Percentiles rank a stretch among this genome's conserved stretches.
Conservation (phyloP, 2,113 vertebrate species). For the Microcebus griseorufus region DNA sequence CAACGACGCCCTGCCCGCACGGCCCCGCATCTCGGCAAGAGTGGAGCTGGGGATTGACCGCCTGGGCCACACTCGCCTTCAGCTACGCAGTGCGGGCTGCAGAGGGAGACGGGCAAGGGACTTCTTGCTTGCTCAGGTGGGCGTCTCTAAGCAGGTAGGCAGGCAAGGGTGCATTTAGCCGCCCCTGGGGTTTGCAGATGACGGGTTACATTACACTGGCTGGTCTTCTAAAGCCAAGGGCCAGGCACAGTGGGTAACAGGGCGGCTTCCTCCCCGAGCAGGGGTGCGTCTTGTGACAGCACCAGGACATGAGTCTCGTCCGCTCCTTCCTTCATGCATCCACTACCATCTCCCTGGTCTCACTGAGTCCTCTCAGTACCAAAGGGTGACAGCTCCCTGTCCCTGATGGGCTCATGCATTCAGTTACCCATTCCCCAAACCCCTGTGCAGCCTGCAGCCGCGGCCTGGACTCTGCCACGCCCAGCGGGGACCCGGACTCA, state of each 20-base stretch:
- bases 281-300: too few relatives aligned
- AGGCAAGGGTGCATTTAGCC: not conserved
- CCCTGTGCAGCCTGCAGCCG: too few relatives aligned
- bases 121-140: too few relatives aligned
- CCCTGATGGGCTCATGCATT: not conserved
- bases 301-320: not conserved
- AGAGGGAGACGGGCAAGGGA: not conserved
- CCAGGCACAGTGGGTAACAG: fast-evolving
- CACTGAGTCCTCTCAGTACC: not conserved
- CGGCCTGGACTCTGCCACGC: not conserved
- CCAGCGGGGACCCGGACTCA: not conserved
- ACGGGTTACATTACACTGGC: fast-evolving
- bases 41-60: not conserved
- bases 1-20: not conserved
- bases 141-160: not conserved
- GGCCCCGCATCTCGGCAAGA: not conserved
- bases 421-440: not conserved
- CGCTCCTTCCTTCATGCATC: not conserved
- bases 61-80: not conserved
- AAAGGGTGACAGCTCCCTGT: not conserved
- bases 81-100: not conserved
- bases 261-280: not conserved
- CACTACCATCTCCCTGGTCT: not conserved
- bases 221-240: not conserved
- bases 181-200: not conserved